Percentiles rank a stretch among this genome's conserved stretches.
These are phyloP conservation scores for Drosophila formosana DNA, from an alignment of 2,888 invertebrate species.

Conservation along the genomic window DNA sequence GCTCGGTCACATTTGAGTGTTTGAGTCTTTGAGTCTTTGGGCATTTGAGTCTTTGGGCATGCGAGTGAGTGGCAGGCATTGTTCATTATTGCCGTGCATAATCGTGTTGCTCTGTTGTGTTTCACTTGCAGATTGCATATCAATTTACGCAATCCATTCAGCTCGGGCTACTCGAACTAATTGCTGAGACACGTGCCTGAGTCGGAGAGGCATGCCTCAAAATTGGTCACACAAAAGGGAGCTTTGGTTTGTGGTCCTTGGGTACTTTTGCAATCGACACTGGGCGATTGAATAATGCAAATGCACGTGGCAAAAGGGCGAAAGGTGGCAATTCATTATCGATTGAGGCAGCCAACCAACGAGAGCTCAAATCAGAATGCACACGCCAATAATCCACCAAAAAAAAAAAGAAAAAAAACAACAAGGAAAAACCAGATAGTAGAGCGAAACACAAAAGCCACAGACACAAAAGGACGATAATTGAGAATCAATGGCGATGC, in stretches of 20 bases:
- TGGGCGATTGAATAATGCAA: slow-evolving; percentile 60
- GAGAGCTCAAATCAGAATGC: slow-evolving; percentile 11
- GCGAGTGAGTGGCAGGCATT: slow-evolving; percentile 4
- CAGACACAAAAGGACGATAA: slow-evolving; percentile 26
- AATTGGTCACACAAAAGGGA: slow-evolving; percentile 23
- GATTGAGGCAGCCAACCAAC: slow-evolving; percentile 54
- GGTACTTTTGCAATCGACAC: slow-evolving; percentile 48
- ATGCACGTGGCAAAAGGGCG: slow-evolving; percentile 25
- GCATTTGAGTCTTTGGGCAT: not conserved
- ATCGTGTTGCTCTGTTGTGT: slow-evolving; percentile 3
- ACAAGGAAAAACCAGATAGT: slow-evolving; percentile 1
- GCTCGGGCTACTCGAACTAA: slow-evolving; percentile 20
- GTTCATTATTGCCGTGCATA: slow-evolving; percentile 9
- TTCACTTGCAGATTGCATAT: not conserved
- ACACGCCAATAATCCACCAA: slow-evolving; percentile 18
- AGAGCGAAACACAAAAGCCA: slow-evolving; percentile 7
- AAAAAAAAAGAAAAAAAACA: not conserved
- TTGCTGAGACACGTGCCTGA: slow-evolving; percentile 36
- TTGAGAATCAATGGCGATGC: slow-evolving; percentile 45
- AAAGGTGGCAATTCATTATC: slow-evolving; percentile 59
- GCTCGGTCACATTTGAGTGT: not conserved
- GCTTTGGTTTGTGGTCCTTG: not conserved
- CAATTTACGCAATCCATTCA: slow-evolving; percentile 10
- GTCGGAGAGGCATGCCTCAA: slow-evolving; percentile 4
- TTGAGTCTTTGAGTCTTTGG: not conserved